A percentile compares a stretch with the other conserved stretches of the same genome.
phyloP scores from a whole-genome alignment of 1,140 invertebrate species.

The Argopecten irradians region DNA sequence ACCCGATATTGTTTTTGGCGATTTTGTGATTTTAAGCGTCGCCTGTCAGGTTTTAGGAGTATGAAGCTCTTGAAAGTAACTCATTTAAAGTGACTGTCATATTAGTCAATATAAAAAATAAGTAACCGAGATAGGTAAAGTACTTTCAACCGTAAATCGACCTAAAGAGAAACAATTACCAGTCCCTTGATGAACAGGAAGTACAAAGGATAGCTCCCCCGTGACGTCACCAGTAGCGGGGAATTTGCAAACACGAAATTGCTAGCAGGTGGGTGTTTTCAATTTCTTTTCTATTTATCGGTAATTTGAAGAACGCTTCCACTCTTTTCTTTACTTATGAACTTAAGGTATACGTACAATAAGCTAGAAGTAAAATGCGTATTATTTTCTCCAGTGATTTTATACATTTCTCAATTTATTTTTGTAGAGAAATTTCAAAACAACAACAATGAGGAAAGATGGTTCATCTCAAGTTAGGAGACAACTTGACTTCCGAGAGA shows the following conservation, averaged over 20 bases:
- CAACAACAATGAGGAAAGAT: slow-evolving; percentile 27
- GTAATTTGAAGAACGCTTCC: neutral
- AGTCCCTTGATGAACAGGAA: neutral
- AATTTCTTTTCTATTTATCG: neutral
- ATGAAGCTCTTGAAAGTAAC: neutral
- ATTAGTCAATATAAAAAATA: neutral
- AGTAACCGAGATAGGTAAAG: neutral
- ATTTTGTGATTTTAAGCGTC: neutral
- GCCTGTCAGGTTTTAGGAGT: neutral
- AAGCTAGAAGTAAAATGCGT: neutral
- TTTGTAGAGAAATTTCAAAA: neutral
- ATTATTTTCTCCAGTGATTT: neutral
- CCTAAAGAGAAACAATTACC: neutral
- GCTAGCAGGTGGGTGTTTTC: neutral
- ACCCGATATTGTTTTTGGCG: neutral
- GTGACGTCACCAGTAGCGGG: slow-evolving; percentile 34
- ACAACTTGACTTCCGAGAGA: slow-evolving; percentile 53
- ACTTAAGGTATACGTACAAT: neutral
- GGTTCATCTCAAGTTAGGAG: slow-evolving; percentile 43
- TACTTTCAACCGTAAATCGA: too few relatives aligned
- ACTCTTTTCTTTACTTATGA: neutral
- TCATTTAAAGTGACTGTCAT: neutral
- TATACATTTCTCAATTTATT: neutral
- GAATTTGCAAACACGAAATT: slow-evolving; percentile 30
- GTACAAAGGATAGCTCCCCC: slow-evolving; percentile 23